A percentile compares a stretch with the other conserved stretches of the same genome.
phyloP scores from a whole-genome alignment of 2,888 invertebrate species.

The Mamestra brassicae region DNA sequence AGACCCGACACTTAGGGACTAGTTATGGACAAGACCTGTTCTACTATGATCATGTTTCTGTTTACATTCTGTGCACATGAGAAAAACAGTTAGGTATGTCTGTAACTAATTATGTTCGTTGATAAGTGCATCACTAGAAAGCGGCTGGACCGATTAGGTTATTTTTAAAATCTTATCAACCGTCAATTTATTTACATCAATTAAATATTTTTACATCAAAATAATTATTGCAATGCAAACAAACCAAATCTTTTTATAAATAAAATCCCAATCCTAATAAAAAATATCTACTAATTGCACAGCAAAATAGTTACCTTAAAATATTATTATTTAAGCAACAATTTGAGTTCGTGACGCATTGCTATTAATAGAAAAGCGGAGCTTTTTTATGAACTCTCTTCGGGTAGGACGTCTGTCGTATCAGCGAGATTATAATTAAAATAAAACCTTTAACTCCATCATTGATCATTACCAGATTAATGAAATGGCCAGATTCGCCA shows the following conservation, averaged over 20 bases:
- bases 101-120: neutral
- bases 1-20: slow-evolving; percentile 4
- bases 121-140: neutral
- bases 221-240: no score
- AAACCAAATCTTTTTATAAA: no score
- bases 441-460: neutral
- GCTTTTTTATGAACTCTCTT: neutral
- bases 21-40: slow-evolving; percentile 22
- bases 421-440: neutral
- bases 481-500: neutral
- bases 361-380: no score
- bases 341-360: no score
- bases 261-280: no score
- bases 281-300: no score
- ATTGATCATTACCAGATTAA: no score
- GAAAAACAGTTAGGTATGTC: neutral
- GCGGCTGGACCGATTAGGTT: neutral
- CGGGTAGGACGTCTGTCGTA: neutral
- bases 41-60: slow-evolving; percentile 10
- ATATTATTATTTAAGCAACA: no score
- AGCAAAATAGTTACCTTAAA: no score
- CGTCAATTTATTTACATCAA: no score
- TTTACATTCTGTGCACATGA: neutral
- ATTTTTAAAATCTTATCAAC: no score
- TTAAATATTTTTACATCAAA: no score